Base-by-base conservation (phyloP, 2,113 vertebrate species). In the Varanus salvator region DNA sequence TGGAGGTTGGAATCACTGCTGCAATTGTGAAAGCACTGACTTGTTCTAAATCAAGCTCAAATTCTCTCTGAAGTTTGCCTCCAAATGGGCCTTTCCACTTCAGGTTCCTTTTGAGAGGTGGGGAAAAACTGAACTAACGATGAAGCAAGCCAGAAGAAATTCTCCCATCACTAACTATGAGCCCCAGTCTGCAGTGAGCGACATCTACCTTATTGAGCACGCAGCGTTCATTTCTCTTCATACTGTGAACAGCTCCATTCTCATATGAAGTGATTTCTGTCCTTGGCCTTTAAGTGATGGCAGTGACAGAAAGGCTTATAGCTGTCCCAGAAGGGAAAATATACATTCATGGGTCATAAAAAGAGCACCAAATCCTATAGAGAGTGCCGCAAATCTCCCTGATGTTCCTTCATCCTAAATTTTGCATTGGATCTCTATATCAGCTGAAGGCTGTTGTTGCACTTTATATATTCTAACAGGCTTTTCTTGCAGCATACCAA, bases 401-500 rank as follows among this genome's bases (percentile, higher is more conserved):
- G 81, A 93, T 34, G 80, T 92, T 88, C 89, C 92, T 89, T 69
- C 90, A 76, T 81, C 23, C 89, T 93, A 92, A 71, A 86, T 94
- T 95, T 94, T 94, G 92, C 81, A 75, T 87, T 0, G 0, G 90
- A 80, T 95, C 88, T 96, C 94, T 95, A 93, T 93, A 94, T 94
- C 95, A 93, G 64, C 82, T 94, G 91, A 91, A 93, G 93, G 84
- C 91, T 87, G 31, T 38, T 92, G 44, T 94, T 95, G 93, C 93
- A 95, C 86, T 90, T 94, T 76, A 93, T 95, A 80, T 14, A 93
- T 52, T 84, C 71, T 94, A 93, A 93, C 91, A 93, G 72, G 25
- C 95, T 85, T 86, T 91, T 93, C 60, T 88, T 95, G 82, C 87
- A 94, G 87, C 38, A 60, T 4, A 91, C 85, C 38, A 15, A 93